Evolutionary conservation across 2,113 vertebrate species (phyloP), one percentile per base, ranked within the genome.

Genomic region (Oriolus oriolus): DNA sequence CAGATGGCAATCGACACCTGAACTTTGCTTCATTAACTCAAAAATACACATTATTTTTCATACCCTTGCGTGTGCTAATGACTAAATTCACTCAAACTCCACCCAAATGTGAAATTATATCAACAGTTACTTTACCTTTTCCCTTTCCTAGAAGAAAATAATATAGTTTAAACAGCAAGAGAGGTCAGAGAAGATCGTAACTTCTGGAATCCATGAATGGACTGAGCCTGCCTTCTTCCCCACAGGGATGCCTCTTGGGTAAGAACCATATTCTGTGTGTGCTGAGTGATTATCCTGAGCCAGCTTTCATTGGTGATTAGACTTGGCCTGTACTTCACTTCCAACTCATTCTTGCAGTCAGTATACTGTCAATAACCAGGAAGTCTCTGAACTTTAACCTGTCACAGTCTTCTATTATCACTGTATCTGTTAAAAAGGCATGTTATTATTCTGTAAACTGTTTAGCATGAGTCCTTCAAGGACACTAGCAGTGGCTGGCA

Each of bases 181-280:
- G 22, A 68, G 13, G 17, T 33, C 3, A 2, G 28, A 27, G 52
- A 47, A 39, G 16, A 26, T 37, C 1, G 0, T 37, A 37, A 56
- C 16, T 45, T 54, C 50, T 31, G 39, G 16, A 35, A 54, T 30
- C 33, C 26, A 14, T 44, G 2, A n/a, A 53, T 65, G 20, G 37
- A 35, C 31, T 14, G 20, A 54, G 16, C 39, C 60, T 79, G 31
- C 33, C 61, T 45, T 64, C 61, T 54, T 16, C 26, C 16, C 9
- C 13, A 31, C 7, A 56, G 41, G 16, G 13, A 26, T 9, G 7
- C 20, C 33, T 56, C 7, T 45, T 66, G 41, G 21, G 16, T 45
- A 65, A 45, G 13, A 30, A 37, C 21, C 27, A 22, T n/a, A n/a
- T 21, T n/a, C 24, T 27, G 2, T 28, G 14, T 27, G 10, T 47